Base-by-base conservation (phyloP, 2,797 vertebrate genomes). In the Rhadinocentrus ornatus region DNA sequence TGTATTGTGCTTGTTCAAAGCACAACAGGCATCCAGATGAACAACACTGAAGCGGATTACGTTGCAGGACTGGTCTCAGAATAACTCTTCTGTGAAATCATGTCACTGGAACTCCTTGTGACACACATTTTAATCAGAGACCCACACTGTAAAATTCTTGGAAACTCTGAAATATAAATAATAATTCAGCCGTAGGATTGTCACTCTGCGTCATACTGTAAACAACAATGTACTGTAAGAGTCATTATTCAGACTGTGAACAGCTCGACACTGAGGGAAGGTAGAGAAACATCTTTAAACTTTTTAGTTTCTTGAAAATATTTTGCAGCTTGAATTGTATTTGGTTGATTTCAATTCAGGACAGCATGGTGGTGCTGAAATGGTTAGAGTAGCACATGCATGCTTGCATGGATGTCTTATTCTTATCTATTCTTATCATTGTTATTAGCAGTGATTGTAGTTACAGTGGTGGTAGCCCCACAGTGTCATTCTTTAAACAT, bases 81-180 rank as follows among this genome's bases (percentile, higher is more conserved):
- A 57, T 34, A 57, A 20, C 2, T 16, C 39, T 8, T 52, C 1
- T 34, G 31, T 34, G 55, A 57, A 24, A 1, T 54, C 29, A 20
- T n/a, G 20, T 35, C 55, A 57, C 50, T 15, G 50, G 50, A 52
- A 52, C 24, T 52, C 24, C 50, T 52, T 24, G 50, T 52, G 50
- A 26, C 11, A 13, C 22, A 52, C 12, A 52, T 26, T 52, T 52
- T 52, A 26, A 52, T 52, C 50, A 26, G 50, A 52, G 50, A 26
- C 50, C 12, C 26, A 12, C 11, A 52, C 48, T 22, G 48, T 24
- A 50, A 50, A 50, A 24, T 12, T 26, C 11, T 2, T 4, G 6
- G 22, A 52, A 52, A 26, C 48, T 48, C 48, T 12, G 22, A 22
- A 24, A 24, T 4, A 24, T 13, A 10, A 52, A 5, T 12, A 12